phyloP scores from a whole-genome alignment of 2,888 invertebrate genomes.

The Julus scandinavius region DNA sequence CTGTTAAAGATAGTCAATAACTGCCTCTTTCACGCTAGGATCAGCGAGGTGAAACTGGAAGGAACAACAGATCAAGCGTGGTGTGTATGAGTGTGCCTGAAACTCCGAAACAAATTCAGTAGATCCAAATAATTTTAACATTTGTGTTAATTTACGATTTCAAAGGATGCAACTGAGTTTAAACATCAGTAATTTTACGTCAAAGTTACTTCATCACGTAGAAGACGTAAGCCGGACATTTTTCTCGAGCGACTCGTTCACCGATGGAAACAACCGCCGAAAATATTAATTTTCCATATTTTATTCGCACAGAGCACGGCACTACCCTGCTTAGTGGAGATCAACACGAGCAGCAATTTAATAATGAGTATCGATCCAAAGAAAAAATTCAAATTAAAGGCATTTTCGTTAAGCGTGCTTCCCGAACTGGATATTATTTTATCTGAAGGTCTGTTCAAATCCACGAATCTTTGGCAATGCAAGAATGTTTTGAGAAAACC shows the following conservation, averaged over 20 bases:
- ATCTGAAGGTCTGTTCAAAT: conserved; percentile 44
- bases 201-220: conserved; percentile 53
- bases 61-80: conserved; percentile 50
- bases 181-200: conserved; percentile 49
- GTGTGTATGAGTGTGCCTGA: neutral
- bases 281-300: neutral
- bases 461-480: neutral
- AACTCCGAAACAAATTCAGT: no score
- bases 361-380: conserved; percentile 53
- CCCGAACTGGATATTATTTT: conserved; percentile 51
- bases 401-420: conserved; percentile 40
- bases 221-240: conserved; percentile 51
- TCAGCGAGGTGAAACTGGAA: conserved; percentile 76
- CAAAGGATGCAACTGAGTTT: conserved; percentile 51
- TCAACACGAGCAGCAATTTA: conserved; percentile 51
- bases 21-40: conserved; percentile 78
- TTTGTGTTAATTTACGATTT: neutral
- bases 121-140: no score
- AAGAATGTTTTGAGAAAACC: neutral
- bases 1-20: conserved; percentile 64
- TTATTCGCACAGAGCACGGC: conserved; percentile 23
- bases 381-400: conserved; percentile 46
- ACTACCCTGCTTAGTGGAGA: conserved; percentile 53
- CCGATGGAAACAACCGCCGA: neutral
- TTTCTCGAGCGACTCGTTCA: neutral